Evolutionary conservation across 1,140 invertebrate species (phyloP).

Genomic region (Lethocerus indicus): DNA sequence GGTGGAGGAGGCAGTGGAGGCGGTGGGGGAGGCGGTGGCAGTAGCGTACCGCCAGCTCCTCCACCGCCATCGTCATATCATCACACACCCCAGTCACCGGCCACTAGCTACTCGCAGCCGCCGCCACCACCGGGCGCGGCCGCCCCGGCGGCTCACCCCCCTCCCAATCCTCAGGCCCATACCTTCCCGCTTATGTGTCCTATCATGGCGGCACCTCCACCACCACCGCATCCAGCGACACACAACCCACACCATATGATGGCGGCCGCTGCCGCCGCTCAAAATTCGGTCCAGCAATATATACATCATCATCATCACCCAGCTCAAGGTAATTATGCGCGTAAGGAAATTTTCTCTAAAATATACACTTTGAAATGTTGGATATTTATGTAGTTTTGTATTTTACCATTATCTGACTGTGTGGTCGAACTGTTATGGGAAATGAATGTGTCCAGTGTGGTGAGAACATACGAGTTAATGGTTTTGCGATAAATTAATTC

Average conservation of each 20-base stretch:
- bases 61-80: conserved; percentile 41
- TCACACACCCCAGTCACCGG: conserved; percentile 27
- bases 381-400: too few species aligned
- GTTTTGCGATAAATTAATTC: too few species aligned
- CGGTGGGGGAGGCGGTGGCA: conserved; percentile 7
- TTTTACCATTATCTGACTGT: too few species aligned
- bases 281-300: conserved; percentile 11
- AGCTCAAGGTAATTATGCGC: conserved; percentile 10
- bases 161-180: conserved; percentile 26
- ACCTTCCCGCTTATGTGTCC: conserved; percentile 39
- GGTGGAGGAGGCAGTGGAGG: conserved; percentile 5
- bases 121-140: conserved; percentile 31
- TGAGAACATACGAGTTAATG: too few species aligned
- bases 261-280: conserved; percentile 19
- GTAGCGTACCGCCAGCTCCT: conserved; percentile 30
- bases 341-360: too few species aligned
- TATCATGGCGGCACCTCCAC: conserved; percentile 33
- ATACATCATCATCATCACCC: conserved; percentile 17
- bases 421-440: too few species aligned
- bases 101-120: conserved; percentile 26
- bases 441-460: too few species aligned
- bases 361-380: too few species aligned
- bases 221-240: conserved; percentile 32
- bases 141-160: conserved; percentile 13
- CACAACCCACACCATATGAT: conserved; percentile 30